These are phyloP conservation scores for Macrochelys suwanniensis DNA, from an alignment of 2,797 vertebrate species.

Conservation along the genomic window DNA sequence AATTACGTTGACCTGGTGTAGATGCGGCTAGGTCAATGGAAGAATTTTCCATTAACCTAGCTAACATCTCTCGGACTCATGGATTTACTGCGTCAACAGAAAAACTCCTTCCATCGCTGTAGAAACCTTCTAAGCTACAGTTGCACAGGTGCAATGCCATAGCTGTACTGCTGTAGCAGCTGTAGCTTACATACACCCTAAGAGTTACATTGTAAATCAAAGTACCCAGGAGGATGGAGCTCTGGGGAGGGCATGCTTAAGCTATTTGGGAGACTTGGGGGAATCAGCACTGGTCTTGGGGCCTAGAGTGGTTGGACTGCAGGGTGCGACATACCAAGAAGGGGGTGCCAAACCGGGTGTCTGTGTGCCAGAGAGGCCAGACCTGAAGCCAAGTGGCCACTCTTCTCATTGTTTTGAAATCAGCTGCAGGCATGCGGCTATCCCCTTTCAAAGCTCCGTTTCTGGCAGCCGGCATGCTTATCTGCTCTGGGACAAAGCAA, in stretches of 20 bases:
- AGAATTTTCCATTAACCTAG: neutral
- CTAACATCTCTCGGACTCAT: neutral
- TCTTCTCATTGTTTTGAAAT: too few relatives aligned
- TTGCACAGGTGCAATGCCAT: neutral
- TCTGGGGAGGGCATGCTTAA: neutral
- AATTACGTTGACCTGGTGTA: neutral
- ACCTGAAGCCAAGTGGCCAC: too few relatives aligned
- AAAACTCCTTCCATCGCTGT: neutral
- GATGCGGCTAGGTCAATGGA: neutral
- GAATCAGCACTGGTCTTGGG: neutral
- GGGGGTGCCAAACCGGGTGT: neutral
- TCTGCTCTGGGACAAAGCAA: too few relatives aligned
- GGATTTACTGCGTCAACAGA: neutral
- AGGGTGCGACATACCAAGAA: neutral
- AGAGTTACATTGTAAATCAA: neutral
- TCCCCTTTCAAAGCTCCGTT: too few relatives aligned
- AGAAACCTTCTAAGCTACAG: neutral
- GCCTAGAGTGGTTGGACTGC: neutral
- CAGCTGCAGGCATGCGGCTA: too few relatives aligned
- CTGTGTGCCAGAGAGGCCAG: neutral
- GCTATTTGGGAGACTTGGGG: neutral
- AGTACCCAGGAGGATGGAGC: neutral
- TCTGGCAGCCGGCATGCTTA: too few relatives aligned
- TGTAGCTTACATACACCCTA: neutral
- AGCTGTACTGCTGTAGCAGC: neutral